phyloP scores from a whole-genome alignment of 2,797 vertebrate species.

The Vultur gryphus region DNA sequence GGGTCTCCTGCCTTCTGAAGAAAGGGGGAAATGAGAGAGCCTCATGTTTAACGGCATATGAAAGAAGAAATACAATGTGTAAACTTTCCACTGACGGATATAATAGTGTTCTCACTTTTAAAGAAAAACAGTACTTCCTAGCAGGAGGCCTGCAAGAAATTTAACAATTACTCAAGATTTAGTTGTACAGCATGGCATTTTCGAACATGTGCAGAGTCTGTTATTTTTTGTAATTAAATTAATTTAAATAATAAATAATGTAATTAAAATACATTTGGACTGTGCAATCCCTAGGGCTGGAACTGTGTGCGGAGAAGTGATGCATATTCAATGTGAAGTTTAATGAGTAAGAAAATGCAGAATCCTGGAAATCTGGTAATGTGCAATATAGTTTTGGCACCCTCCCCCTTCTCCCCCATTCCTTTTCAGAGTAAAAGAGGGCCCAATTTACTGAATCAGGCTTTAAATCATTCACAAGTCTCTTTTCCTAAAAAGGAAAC shows the following conservation, averaged over 20 bases:
- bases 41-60: constrained; percentile 57
- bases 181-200: constrained; percentile 40
- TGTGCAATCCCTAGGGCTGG: constrained; percentile 10
- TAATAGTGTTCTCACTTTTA: constrained; percentile 68
- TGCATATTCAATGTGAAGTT: constrained; percentile 48
- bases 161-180: constrained; percentile 50
- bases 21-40: constrained; percentile 63
- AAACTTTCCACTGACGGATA: constrained; percentile 62
- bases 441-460: not conserved
- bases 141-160: constrained; percentile 56
- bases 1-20: constrained; percentile 58
- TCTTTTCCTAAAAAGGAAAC: constrained; percentile 42
- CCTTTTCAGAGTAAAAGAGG: not conserved
- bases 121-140: constrained; percentile 67
- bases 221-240: constrained; percentile 69
- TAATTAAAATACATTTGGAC: constrained; percentile 54
- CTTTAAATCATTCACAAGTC: constrained; percentile 33
- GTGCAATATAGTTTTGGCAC: not conserved
- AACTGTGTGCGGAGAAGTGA: not conserved
- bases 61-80: constrained; percentile 65
- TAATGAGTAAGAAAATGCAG: constrained; percentile 33
- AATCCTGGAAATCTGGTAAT: constrained; percentile 51
- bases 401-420: not conserved
- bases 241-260: constrained; percentile 62
- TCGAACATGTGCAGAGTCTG: constrained; percentile 48